These are phyloP conservation scores for Mionectes macconnelli DNA, from an alignment of 2,113 vertebrate species.

Conservation along the genomic window DNA sequence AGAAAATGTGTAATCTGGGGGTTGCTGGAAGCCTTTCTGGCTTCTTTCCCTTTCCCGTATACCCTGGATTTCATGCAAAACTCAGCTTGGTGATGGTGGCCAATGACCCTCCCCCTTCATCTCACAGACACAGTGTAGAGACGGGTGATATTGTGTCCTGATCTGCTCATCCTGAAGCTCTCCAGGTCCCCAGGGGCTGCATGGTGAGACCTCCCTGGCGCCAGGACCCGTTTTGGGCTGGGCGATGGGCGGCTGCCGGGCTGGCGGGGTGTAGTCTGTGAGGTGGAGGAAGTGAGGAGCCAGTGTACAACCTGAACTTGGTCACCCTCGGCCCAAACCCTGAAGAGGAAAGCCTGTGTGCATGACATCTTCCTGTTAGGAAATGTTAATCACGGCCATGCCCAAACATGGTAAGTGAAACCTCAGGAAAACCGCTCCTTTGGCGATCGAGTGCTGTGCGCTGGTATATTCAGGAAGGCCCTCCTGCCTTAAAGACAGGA, in stretches of 20 bases:
- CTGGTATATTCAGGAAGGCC: conserved; percentile 22
- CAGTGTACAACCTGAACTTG: conserved; percentile 35
- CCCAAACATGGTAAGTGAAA: conserved; percentile 62
- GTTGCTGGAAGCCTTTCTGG: neutral
- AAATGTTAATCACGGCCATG: conserved; percentile 49
- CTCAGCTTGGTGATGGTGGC: neutral
- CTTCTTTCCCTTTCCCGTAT: neutral
- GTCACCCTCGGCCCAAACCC: conserved; percentile 22
- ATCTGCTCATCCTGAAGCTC: fast-evolving
- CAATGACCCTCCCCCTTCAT: neutral
- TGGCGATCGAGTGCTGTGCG: neutral
- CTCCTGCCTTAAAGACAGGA: neutral
- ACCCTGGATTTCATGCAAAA: neutral
- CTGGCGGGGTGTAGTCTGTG: neutral
- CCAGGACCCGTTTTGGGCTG: neutral
- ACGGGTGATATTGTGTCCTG: neutral
- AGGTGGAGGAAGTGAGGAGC: conserved; percentile 22
- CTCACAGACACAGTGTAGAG: neutral
- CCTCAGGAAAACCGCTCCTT: conserved; percentile 26
- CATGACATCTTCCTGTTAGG: conserved; percentile 62
- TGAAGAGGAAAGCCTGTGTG: conserved; percentile 41
- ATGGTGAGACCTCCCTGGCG: neutral
- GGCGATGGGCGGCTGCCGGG: fast-evolving
- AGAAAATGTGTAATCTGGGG: neutral
- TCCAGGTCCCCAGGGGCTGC: neutral